Percentiles rank a stretch among this genome's conserved stretches.
These are phyloP conservation scores for Sitobion miscanthi DNA, from an alignment of 1,140 invertebrate genomes.

Conservation along the genomic window DNA sequence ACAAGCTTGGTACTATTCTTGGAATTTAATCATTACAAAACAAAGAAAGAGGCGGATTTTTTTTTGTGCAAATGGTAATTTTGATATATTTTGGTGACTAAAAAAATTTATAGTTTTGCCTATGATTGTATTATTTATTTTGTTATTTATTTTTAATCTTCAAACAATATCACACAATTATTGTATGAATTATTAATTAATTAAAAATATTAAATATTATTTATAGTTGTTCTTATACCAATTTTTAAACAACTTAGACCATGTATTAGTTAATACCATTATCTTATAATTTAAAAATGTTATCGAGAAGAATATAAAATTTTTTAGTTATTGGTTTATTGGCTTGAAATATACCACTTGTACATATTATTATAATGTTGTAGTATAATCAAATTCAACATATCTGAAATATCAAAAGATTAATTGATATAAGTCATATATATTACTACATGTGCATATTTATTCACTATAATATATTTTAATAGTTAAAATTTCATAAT, in stretches of 20 bases:
- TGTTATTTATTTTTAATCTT: conserved; percentile 48
- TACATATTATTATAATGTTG: background rate
- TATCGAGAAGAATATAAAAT: background rate
- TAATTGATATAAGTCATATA: background rate
- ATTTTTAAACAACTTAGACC: background rate
- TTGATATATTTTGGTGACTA: background rate
- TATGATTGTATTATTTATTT: conserved; percentile 19
- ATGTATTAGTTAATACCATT: background rate
- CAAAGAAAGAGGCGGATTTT: background rate
- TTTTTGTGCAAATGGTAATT: background rate
- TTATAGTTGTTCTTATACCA: background rate
- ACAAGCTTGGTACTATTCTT: background rate
- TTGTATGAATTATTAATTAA: background rate
- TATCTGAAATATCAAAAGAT: background rate
- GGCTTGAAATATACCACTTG: background rate
- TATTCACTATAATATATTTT: background rate
- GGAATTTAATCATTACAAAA: background rate
- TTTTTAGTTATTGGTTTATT: background rate
- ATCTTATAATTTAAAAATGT: background rate
- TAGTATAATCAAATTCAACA: background rate
- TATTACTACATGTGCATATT: background rate
- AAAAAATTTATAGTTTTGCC: background rate
- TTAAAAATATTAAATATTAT: conserved; percentile 27
- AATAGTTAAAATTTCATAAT: background rate
- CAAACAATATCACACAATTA: background rate